Evolutionary conservation across 2,797 vertebrate genomes (phyloP), one percentile per base, ranked within the genome.

Genomic region (Streptopelia turtur): DNA sequence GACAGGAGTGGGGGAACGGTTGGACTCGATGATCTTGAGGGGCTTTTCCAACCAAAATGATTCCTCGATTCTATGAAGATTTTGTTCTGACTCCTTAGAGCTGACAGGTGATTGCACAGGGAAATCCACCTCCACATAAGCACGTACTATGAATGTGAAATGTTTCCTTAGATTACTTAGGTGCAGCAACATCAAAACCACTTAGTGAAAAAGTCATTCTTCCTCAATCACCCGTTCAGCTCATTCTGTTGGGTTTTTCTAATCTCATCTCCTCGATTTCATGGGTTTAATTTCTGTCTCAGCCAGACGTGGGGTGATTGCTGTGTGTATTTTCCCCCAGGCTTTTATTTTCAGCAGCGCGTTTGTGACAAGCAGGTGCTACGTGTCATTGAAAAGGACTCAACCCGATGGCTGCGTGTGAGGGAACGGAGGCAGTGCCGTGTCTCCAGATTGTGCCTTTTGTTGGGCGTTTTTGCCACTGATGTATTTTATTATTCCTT

Each of bases 381-480:
- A 7, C 1, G 0, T 17, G 37, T 33, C 3, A 0, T 39, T 43
- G 9, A 8, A 31, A n/a, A 53, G 71, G 71, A 10, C 11, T 10
- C 6, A 52, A 68, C 8, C 35, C 4, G 10, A 9, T 31, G 2
- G 55, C 65, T 65, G 41, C 49, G 25, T 30, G 14, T 37, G 28
- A 24, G 60, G 55, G 69, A 16, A 13, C 9, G 37, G 53, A 11
- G 21, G 35, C 69, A 31, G 28, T 3, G 22, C 50, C 4, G 5
- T 5, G 11, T 22, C 78, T 72, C 43, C 37, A 9, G 49, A 16
- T 5, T 10, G 6, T 25, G 49, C n/a, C 24, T 66, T 41, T 28
- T 25, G 9, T 15, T 30, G 83, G 31, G 16, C 16, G 2, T 53
- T 87, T 78, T 23, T 56, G 21, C 33, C 18, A 74, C 14, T 1